These are phyloP conservation scores for Amphimedon queenslandica DNA, from an alignment of 37 sponge, comb jelly and placozoan genomes.

Conservation along the genomic window DNA sequence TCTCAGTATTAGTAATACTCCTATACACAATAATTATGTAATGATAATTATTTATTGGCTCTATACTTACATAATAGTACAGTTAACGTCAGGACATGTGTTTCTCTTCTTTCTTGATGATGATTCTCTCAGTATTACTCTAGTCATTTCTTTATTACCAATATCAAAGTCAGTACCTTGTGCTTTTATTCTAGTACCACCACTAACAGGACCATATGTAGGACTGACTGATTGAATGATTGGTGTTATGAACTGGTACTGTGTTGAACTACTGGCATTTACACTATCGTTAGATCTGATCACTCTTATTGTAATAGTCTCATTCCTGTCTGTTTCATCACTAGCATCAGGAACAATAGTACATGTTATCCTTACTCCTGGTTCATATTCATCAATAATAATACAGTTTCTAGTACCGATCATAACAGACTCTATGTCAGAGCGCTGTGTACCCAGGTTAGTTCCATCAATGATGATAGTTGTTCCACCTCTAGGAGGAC, in stretches of 20 bases:
- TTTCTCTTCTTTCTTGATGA: constrained; percentile 1
- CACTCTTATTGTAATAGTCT: neutral
- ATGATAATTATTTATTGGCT: neutral
- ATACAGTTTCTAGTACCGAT: constrained; percentile 24
- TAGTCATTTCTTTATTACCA: constrained; percentile 42
- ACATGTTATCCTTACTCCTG: constrained; percentile 31
- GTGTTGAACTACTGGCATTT: neutral
- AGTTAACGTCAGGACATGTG: neutral
- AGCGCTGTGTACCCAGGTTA: constrained; percentile 50
- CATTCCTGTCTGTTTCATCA: neutral
- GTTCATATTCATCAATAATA: constrained; percentile 12
- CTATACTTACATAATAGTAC: constrained; percentile 18
- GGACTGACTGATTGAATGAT: constrained; percentile 42
- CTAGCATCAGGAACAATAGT: constrained; percentile 7
- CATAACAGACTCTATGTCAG: constrained; percentile 20
- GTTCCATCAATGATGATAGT: constrained; percentile 58
- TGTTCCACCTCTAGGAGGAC: constrained; percentile 70
- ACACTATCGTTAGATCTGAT: neutral
- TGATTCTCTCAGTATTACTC: constrained; percentile 22
- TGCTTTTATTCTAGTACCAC: constrained; percentile 55
- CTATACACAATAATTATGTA: neutral
- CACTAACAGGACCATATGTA: constrained; percentile 67
- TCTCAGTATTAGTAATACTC: neutral
- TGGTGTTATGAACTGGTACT: constrained; percentile 19
- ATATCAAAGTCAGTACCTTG: constrained; percentile 52